phyloP scores from a whole-genome alignment of 2,113 vertebrate genomes.

The Malurus cyaneus region DNA sequence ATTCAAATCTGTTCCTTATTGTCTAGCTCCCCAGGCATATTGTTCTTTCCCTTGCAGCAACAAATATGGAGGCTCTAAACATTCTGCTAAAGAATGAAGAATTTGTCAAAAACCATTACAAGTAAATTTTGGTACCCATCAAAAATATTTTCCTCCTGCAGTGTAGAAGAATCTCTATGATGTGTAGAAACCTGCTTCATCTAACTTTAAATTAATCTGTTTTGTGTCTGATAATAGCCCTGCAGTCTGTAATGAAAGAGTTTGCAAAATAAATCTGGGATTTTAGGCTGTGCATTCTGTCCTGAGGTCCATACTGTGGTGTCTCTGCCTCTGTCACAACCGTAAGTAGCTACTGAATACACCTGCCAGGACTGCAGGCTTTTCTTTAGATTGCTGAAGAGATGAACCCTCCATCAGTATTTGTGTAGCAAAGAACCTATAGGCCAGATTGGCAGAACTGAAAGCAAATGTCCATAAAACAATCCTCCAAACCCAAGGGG shows the following conservation, averaged over 20 bases:
- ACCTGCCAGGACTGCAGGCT: background rate
- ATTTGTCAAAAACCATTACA: background rate
- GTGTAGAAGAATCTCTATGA: background rate
- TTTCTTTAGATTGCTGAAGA: background rate
- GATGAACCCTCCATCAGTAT: accelerated
- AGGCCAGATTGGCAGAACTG: background rate
- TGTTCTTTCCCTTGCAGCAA: background rate
- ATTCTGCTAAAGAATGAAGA: background rate
- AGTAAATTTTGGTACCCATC: background rate
- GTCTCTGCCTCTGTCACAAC: background rate
- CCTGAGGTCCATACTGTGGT: background rate
- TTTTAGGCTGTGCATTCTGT: background rate
- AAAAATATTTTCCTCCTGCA: background rate
- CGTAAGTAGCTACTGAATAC: background rate
- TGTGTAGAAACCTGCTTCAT: background rate
- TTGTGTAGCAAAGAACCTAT: background rate
- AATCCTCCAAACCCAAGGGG: background rate
- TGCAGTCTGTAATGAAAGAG: background rate
- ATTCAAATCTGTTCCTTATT: background rate
- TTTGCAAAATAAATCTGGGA: background rate
- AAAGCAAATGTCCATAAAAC: background rate
- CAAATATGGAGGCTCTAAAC: background rate
- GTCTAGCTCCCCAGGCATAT: background rate
- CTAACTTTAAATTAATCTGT: background rate
- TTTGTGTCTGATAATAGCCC: background rate